Conservation (phyloP, 2,888 invertebrate genomes). For the Graphium colonna region DNA sequence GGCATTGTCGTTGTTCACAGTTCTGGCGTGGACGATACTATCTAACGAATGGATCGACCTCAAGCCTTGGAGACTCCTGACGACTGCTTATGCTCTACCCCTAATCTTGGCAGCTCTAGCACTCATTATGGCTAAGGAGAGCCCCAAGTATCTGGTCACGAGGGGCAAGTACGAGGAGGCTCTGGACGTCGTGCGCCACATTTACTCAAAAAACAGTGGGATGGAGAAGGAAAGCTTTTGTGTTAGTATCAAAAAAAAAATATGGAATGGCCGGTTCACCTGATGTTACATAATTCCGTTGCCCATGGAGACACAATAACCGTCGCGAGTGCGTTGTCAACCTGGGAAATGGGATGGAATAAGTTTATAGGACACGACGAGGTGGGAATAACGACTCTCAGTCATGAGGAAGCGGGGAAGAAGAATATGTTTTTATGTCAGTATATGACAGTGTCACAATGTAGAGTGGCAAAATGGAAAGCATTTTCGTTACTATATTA, state of each 20-base stretch:
- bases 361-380: too few species aligned
- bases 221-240: conserved; percentile 44
- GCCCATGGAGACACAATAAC: too few species aligned
- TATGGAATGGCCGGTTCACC: too few species aligned
- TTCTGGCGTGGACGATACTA: conserved; percentile 83
- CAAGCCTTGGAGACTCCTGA: conserved; percentile 87
- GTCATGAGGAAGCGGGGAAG: too few species aligned
- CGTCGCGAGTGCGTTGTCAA: too few species aligned
- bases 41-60: conserved; percentile 72
- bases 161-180: conserved; percentile 81
- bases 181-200: conserved; percentile 56
- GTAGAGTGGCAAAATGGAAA: too few species aligned
- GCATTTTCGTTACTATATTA: too few species aligned
- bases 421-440: too few species aligned
- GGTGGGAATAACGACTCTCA: too few species aligned
- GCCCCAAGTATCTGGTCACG: conserved; percentile 87
- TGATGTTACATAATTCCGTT: too few species aligned
- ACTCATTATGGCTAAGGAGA: conserved; percentile 81
- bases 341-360: too few species aligned
- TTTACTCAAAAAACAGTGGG: conserved; percentile 55
- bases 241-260: conserved; percentile 46
- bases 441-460: too few species aligned
- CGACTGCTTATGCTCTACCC: conserved; percentile 82
- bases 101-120: conserved; percentile 66
- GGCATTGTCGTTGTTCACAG: conserved; percentile 53